phyloP scores from a whole-genome alignment of 1,140 invertebrate species.

The Sycophila sp. region DNA sequence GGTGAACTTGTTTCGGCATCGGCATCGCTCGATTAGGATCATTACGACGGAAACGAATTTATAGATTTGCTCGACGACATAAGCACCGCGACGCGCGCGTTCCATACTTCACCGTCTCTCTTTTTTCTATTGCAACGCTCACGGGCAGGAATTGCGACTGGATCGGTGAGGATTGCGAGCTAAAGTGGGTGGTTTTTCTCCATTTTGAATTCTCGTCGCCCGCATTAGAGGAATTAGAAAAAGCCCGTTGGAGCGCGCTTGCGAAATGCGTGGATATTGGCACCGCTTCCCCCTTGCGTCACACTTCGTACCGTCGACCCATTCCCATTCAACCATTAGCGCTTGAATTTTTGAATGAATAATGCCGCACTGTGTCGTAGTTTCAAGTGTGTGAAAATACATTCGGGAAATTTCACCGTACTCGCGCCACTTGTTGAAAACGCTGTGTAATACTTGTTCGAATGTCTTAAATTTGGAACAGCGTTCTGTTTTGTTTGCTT shows the following conservation, averaged over 20 bases:
- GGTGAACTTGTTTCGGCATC: not conserved
- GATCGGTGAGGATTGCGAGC: not conserved
- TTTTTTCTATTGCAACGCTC: not conserved
- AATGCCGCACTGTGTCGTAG: not conserved
- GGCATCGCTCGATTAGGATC: not conserved
- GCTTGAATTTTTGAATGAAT: not conserved
- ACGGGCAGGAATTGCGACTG: not conserved
- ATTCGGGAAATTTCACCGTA: too few species aligned
- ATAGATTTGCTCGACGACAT: too few species aligned
- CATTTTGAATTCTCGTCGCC: slow-evolving; percentile 37
- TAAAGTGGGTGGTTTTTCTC: not conserved
- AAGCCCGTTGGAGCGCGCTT: not conserved
- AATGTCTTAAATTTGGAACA: too few species aligned
- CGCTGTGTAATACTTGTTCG: too few species aligned
- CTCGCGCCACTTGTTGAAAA: too few species aligned
- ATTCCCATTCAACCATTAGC: slow-evolving; percentile 4
- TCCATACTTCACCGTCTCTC: not conserved
- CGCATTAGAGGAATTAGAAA: slow-evolving; percentile 25
- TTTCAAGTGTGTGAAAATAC: slow-evolving; percentile 17
- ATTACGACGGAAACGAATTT: not conserved
- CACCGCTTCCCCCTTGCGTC: slow-evolving; percentile 1
- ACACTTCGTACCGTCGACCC: not conserved
- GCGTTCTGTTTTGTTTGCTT: too few species aligned
- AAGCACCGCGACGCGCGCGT: not conserved
- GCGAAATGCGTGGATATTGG: not conserved